phyloP scores from a whole-genome alignment of 2,888 invertebrate species.

The Polyommatus icarus region DNA sequence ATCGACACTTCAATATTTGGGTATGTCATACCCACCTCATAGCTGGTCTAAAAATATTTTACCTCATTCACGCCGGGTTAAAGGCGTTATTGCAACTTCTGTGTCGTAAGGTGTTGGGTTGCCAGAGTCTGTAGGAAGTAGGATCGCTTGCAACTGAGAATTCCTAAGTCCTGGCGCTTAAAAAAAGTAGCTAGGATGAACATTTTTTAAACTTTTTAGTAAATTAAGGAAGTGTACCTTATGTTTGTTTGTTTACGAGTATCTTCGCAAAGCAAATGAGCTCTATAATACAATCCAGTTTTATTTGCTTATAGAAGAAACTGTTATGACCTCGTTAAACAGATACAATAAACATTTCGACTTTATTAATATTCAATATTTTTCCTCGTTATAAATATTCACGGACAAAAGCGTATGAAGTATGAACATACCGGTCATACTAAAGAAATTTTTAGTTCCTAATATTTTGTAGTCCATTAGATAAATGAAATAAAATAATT shows the following conservation, averaged over 20 bases:
- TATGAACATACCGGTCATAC: neutral
- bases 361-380: neutral
- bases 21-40: too few species aligned
- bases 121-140: too few species aligned
- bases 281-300: neutral
- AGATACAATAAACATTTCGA: conserved; percentile 5
- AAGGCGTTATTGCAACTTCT: too few species aligned
- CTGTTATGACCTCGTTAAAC: neutral
- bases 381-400: neutral
- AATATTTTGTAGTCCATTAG: neutral
- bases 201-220: neutral
- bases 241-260: neutral
- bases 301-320: conserved; percentile 2
- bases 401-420: neutral
- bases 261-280: neutral
- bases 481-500: too few species aligned
- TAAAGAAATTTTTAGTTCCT: neutral
- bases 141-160: too few species aligned
- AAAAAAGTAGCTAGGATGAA: neutral
- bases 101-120: too few species aligned
- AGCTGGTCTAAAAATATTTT: too few species aligned
- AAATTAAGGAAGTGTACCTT: neutral
- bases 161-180: too few species aligned
- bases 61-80: too few species aligned
- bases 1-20: too few species aligned